Percentiles rank a stretch among this genome's conserved stretches.
Conservation (phyloP, 92 coral and sea anemone species). For the Muricea muricata region DNA sequence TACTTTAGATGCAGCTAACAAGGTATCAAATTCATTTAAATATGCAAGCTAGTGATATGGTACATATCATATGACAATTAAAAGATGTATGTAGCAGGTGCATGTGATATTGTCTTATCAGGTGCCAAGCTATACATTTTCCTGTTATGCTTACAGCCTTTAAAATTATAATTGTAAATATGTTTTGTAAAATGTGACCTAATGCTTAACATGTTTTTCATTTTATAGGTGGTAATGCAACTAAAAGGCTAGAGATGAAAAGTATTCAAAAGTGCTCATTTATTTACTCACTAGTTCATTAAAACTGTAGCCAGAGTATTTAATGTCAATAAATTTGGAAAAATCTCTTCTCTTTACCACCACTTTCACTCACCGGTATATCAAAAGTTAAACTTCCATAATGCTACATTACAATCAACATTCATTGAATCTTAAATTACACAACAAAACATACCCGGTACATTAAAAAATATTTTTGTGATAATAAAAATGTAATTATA, state of each 20-base stretch:
- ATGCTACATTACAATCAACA: too few relatives aligned
- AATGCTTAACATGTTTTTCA: neutral
- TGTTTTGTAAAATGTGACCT: neutral
- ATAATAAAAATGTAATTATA: too few relatives aligned
- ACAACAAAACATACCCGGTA: too few relatives aligned
- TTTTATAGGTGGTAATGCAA: conserved; percentile 78
- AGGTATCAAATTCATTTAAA: conserved; percentile 72
- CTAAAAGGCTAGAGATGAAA: conserved; percentile 62
- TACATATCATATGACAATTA: neutral
- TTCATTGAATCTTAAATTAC: too few relatives aligned
- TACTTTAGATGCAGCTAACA: conserved; percentile 94
- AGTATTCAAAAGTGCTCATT: neutral
- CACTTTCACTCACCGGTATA: too few relatives aligned
- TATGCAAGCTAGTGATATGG: neutral
- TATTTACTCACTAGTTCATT: neutral
- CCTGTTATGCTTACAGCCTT: too few relatives aligned
- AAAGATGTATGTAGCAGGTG: neutral
- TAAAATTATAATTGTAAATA: neutral
- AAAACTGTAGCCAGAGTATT: neutral
- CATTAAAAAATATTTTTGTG: too few relatives aligned
- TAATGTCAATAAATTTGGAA: too few relatives aligned
- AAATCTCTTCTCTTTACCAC: too few relatives aligned
- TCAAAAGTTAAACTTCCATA: too few relatives aligned
- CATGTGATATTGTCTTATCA: neutral
- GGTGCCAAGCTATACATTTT: too few relatives aligned